Base-by-base conservation (phyloP, 2,797 vertebrate genomes). In the Silurus aristotelis region DNA sequence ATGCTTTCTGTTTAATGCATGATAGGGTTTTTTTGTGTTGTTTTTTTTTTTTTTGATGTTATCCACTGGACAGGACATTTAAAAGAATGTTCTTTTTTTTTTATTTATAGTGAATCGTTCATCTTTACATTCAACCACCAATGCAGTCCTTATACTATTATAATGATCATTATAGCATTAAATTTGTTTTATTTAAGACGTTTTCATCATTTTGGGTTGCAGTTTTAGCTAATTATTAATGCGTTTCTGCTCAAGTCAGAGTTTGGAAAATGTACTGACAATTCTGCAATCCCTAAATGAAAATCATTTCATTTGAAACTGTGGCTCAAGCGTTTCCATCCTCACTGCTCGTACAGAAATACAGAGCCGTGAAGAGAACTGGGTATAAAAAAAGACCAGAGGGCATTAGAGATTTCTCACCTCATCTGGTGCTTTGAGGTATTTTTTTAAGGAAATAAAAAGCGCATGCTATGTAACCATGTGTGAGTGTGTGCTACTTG, bases 391-490 rank as follows among this genome's bases (percentile, higher is more conserved):
- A 58, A 63, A 68, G 79, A 81, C 63, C 46, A 27, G 58, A 48
- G 80, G 87, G 78, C 8, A 61, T 87, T 84, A 78, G 90, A 85
- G 89, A 89, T 90, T 92, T 90, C 87, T 85, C 43, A 5, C 20
- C 22, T 85, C 31, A 85, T 87, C 87, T 63, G 88, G 90, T 94
- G 92, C 91, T 94, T 90, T 89, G 70, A 89, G 85, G 15, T 93
- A 90, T 92, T 92, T 83, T 83, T 73, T 85, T 93, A 94, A 94
- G 94, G 90, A 89, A 95, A 94, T 43, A 80, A 93, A 94, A 94
- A 92, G 48, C 91, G 88, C 68, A 63, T 94, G 93, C 89, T 92
- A 93, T 94, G 92, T 92, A 71, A 63, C 83, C 27, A 52, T 86
- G 80, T 83, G 85, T 43, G 43, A 38, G 83, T 84, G 68, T 84